Evolutionary conservation across 2,113 vertebrate species (phyloP).

Genomic region (Chaetodon auriga): DNA sequence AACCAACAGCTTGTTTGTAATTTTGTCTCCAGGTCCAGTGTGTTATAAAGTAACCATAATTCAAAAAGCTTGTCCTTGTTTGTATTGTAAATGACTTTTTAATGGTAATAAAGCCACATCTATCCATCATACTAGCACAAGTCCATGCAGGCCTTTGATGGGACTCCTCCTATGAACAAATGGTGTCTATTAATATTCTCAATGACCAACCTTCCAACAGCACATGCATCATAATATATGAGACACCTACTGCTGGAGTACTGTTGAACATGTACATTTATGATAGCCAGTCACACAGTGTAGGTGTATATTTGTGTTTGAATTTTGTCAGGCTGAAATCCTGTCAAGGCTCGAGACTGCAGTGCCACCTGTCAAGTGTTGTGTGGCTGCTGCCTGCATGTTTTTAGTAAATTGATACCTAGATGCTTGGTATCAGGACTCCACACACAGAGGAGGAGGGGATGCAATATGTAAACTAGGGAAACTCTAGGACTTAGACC

Average conservation of each 20-base stretch:
- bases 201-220: conserved; percentile 57
- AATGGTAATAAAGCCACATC: conserved; percentile 76
- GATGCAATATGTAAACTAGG: conserved; percentile 7
- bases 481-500: conserved; percentile 22
- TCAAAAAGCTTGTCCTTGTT: conserved; percentile 73
- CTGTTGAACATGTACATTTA: conserved; percentile 34
- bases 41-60: conserved; percentile 72
- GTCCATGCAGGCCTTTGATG: conserved; percentile 64
- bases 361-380: conserved; percentile 60
- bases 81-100: conserved; percentile 81
- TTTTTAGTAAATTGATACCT: conserved; percentile 29
- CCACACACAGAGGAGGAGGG: not conserved
- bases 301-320: conserved; percentile 14
- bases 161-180: conserved; percentile 74
- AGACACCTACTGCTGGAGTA: conserved; percentile 11
- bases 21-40: conserved; percentile 49
- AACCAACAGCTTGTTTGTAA: conserved; percentile 47
- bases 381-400: conserved; percentile 21
- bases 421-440: not conserved
- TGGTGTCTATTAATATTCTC: conserved; percentile 76
- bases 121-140: conserved; percentile 76
- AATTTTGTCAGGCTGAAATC: conserved; percentile 10
- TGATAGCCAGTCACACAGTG: conserved; percentile 10
- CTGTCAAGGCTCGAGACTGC: conserved; percentile 32
- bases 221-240: conserved; percentile 61